Conservation (phyloP, 1,140 invertebrate genomes). For the Artemia franciscana region DNA sequence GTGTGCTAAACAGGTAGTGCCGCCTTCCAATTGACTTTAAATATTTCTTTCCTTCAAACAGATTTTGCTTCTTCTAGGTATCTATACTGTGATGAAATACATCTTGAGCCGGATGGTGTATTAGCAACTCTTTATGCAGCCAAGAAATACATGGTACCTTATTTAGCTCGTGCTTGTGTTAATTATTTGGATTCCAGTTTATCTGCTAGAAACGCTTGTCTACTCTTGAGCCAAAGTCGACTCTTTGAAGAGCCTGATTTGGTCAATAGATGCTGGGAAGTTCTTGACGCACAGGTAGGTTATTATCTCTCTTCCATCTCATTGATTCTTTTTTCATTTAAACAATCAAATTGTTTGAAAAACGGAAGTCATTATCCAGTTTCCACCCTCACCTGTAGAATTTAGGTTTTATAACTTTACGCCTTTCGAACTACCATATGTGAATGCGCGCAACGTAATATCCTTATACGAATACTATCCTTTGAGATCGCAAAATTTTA, state of each 20-base stretch:
- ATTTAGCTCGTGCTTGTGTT: conserved; percentile 66
- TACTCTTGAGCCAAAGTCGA: conserved; percentile 65
- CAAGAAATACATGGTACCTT: conserved; percentile 80
- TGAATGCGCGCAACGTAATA: no score
- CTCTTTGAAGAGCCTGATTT: conserved; percentile 76
- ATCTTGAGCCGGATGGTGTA: conserved; percentile 70
- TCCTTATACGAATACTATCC: no score
- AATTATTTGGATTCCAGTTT: conserved; percentile 74
- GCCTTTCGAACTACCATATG: no score
- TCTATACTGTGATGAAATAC: conserved; percentile 86
- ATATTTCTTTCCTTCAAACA: neutral
- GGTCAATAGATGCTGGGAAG: conserved; percentile 84
- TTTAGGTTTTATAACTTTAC: no score
- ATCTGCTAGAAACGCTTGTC: conserved; percentile 73
- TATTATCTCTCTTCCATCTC: neutral
- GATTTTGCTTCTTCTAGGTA: conserved; percentile 36
- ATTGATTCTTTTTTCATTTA: neutral
- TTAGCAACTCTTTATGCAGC: conserved; percentile 69
- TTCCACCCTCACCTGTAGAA: no score
- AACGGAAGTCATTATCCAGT: no score
- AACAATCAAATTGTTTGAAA: no score
- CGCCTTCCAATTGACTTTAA: no score
- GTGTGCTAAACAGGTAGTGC: no score
- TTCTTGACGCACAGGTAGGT: conserved; percentile 44
- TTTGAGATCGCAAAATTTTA: no score